phyloP scores from a whole-genome alignment of 2,113 vertebrate genomes.

The Hippocampus mohnikei region DNA sequence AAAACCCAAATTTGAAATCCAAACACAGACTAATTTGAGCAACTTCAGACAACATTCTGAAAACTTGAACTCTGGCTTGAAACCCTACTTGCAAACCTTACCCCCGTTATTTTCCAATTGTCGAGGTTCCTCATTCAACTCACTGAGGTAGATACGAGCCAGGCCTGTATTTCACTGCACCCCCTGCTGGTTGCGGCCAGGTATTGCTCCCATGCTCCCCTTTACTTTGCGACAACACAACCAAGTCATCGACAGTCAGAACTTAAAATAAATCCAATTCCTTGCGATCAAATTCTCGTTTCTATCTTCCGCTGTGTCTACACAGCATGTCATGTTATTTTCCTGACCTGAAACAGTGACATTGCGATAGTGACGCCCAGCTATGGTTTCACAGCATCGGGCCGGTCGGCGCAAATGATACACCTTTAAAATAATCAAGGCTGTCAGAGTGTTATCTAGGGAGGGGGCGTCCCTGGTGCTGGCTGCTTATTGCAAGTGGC shows the following conservation, averaged over 20 bases:
- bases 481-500: conserved; percentile 74
- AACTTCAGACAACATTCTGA: neutral
- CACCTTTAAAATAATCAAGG: conserved; percentile 71
- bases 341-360: conserved; percentile 31
- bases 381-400: conserved; percentile 41
- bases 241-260: neutral
- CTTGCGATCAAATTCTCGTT: neutral
- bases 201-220: neutral
- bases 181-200: neutral
- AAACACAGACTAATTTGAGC: too few species aligned
- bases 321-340: conserved; percentile 16
- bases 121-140: too few species aligned
- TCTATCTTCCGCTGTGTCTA: conserved; percentile 21
- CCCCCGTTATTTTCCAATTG: too few species aligned
- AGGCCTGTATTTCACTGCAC: neutral
- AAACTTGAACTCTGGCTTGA: neutral
- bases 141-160: neutral
- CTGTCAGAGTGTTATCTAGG: conserved; percentile 67
- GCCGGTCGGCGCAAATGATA: conserved; percentile 54
- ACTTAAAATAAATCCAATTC: neutral
- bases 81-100: neutral
- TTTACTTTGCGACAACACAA: neutral
- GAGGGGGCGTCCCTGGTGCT: conserved; percentile 55
- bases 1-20: too few species aligned
- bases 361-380: conserved; percentile 12